These are phyloP conservation scores for Callocephalon fimbriatum DNA, from an alignment of 2,113 vertebrate genomes.

Conservation along the genomic window DNA sequence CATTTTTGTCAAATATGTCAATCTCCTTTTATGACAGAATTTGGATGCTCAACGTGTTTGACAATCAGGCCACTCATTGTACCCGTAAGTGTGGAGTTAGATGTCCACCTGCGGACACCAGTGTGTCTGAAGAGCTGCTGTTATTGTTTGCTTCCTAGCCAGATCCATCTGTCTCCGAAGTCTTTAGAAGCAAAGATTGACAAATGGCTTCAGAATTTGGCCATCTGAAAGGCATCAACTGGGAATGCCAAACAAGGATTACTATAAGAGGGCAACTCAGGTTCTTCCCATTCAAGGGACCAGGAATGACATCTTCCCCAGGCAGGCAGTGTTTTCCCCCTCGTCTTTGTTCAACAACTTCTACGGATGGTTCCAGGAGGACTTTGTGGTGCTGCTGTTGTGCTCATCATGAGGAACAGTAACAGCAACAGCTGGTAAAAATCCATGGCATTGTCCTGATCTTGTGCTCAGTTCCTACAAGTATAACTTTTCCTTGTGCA, in stretches of 20 bases:
- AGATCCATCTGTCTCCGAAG: neutral
- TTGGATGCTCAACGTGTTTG: neutral
- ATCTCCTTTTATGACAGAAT: neutral
- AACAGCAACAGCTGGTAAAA: neutral
- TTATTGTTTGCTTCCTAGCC: neutral
- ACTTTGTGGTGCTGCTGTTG: neutral
- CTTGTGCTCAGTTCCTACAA: neutral
- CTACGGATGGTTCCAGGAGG: neutral
- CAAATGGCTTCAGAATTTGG: neutral
- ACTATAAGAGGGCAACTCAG: neutral
- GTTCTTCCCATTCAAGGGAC: neutral
- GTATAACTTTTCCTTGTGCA: neutral
- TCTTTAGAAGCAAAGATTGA: neutral
- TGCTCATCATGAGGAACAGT: neutral
- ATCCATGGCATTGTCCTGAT: neutral
- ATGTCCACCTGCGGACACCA: neutral
- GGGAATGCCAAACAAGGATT: neutral
- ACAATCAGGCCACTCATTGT: neutral
- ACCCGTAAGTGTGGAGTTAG: neutral
- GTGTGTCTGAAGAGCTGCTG: neutral
- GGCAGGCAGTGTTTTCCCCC: neutral
- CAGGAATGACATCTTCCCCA: accelerated
- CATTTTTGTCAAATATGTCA: neutral
- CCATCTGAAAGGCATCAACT: neutral
- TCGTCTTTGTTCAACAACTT: neutral